Base-by-base conservation (phyloP, 2,113 vertebrate species). In the Pungitius pungitius region DNA sequence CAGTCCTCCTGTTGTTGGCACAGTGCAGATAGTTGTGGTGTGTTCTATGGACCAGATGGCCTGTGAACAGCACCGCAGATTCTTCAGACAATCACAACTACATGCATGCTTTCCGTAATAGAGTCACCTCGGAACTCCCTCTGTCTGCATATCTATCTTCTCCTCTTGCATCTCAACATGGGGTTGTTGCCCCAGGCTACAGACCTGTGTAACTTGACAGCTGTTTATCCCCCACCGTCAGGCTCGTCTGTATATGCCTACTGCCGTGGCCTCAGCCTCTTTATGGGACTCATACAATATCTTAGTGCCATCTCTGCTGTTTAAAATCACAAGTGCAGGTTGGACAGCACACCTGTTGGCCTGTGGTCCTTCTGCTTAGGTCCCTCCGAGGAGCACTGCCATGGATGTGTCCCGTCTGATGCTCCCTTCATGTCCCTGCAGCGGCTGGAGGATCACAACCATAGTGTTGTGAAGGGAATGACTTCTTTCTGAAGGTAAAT, bases 171-270 rank as follows among this genome's bases (percentile, higher is more conserved):
- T 60, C 45, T 20, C 37, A 80, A 77, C 54, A 70, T 17, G 40
- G 52, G 40, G 18, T 63, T 71, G 52, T 62, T 82, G 66, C 35
- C 61, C 39, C 37, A 18, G 62, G 47, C 71, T 59, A 37, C 35
- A 33, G 78, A 80, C 66, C 81, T 63, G 61, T 66, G 47, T 63
- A 63, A 63, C 68, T 77, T 73, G 45, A 58, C 59, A 77, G 64
- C 57, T 80, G 88, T 90, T 77, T 76, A 87, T 87, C 74, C 78
- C 33, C 40, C n/a, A 56, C 52, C n/a, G 27, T 69, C 26, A 49
- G 71, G n/a, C 73, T n/a, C 62, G 69, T 75, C 35, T 57, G 64
- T 22, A 59, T 69, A 9, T 27, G 69, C 62, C 59, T 73, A n/a
- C 11, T 52, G 6, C 22, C 35, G 37, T 52, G 52, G 49, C 30